A percentile compares a stretch with the other conserved stretches of the same genome.
phyloP scores from a whole-genome alignment of 2,113 vertebrate genomes.

The Pollimyrus isidori region DNA sequence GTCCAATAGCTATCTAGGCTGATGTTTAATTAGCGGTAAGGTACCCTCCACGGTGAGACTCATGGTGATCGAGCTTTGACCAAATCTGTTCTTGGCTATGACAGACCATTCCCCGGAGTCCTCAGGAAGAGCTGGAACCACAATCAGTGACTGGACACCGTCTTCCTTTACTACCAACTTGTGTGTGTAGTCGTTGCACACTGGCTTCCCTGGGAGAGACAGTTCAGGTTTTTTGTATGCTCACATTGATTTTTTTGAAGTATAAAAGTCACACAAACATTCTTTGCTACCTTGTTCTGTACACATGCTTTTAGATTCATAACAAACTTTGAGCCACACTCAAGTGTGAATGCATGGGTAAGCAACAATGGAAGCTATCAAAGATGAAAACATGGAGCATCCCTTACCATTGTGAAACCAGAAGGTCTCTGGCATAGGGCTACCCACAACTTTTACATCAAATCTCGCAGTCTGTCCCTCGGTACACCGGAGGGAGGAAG shows the following conservation, averaged over 20 bases:
- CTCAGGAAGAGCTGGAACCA: conserved; percentile 77
- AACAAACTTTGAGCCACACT: not conserved
- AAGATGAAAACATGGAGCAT: not conserved
- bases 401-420: conserved; percentile 92
- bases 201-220: conserved; percentile 71
- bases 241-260: not conserved
- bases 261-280: not conserved
- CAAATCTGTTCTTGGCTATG: conserved; percentile 7
- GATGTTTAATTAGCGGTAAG: not conserved
- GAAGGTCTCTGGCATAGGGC: conserved; percentile 94
- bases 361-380: not conserved
- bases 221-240: not conserved
- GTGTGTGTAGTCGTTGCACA: conserved; percentile 87
- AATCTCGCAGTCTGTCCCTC: conserved; percentile 97
- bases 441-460: conserved; percentile 93
- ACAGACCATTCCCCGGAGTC: conserved; percentile 86
- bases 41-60: conserved; percentile 15
- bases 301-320: not conserved
- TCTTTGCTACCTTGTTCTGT: not conserved
- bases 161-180: conserved; percentile 98
- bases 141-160: conserved; percentile 89
- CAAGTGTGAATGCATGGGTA: not conserved
- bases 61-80: conserved; percentile 11
- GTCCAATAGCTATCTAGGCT: not conserved
- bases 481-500: conserved; percentile 79